Percentiles rank a stretch among this genome's conserved stretches.
Conservation (phyloP, 2,113 vertebrate genomes). For the Heloderma charlesbogerti region DNA sequence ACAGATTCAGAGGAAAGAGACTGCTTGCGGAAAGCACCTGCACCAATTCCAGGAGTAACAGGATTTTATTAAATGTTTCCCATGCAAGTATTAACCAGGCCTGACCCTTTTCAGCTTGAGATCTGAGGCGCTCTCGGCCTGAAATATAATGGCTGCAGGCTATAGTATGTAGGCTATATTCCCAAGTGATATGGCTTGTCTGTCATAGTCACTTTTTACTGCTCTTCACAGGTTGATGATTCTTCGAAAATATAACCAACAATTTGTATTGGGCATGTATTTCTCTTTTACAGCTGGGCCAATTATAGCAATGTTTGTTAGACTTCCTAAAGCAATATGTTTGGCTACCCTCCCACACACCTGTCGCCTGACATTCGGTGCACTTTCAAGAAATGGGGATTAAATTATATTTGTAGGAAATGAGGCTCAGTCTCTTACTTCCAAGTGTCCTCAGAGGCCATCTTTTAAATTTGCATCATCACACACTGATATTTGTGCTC, state of each 20-base stretch:
- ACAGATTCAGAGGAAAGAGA: neutral
- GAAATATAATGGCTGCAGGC: constrained; percentile 30
- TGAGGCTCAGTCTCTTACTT: constrained; percentile 55
- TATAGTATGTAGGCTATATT: constrained; percentile 39
- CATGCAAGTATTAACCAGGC: constrained; percentile 5
- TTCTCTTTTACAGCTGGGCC: neutral
- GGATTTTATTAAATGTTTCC: constrained; percentile 32
- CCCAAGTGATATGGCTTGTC: constrained; percentile 27
- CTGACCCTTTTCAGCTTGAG: constrained; percentile 19
- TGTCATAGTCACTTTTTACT: constrained; percentile 11
- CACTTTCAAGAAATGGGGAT: constrained; percentile 42
- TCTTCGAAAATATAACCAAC: constrained; percentile 12
- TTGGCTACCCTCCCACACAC: neutral
- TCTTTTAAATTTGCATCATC: constrained; percentile 42
- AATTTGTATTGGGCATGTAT: constrained; percentile 1
- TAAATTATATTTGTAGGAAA: constrained; percentile 37
- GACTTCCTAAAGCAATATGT: neutral
- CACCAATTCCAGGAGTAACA: constrained; percentile 16
- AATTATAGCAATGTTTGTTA: constrained; percentile 39
- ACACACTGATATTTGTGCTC: constrained; percentile 48
- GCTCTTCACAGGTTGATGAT: constrained; percentile 16
- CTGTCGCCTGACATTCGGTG: constrained; percentile 46
- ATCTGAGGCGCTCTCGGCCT: constrained; percentile 6
- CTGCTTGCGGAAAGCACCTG: constrained; percentile 6
- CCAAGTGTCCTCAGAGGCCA: constrained; percentile 44